A percentile compares a stretch with the other conserved stretches of the same genome.
Conservation (phyloP, 1,140 invertebrate species). For the Drosophila santomea region DNA sequence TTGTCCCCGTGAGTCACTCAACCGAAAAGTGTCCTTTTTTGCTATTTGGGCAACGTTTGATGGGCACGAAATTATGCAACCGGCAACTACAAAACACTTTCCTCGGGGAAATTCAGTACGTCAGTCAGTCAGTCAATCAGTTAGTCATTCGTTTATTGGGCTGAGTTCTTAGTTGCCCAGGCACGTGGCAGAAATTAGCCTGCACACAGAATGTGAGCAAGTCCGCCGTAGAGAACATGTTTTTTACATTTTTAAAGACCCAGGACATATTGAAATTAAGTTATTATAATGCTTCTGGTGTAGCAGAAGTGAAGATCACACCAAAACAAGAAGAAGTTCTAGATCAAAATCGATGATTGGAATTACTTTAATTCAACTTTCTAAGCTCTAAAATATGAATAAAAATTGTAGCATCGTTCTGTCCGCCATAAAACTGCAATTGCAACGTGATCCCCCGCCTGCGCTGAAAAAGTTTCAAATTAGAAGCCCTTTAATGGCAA, state of each 20-base stretch:
- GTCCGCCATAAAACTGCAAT: too few species aligned
- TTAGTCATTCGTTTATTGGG: conserved; percentile 7
- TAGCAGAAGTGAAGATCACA: not conserved
- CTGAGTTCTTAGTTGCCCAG: not conserved
- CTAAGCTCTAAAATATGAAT: too few species aligned
- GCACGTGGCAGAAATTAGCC: conserved; percentile 9
- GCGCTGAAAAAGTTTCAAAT: conserved; percentile 8
- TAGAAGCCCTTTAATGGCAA: conserved; percentile 19
- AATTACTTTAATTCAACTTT: too few species aligned
- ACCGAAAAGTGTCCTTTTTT: conserved; percentile 52
- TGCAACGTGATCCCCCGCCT: too few species aligned
- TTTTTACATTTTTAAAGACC: too few species aligned
- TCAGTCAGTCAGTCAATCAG: conserved; percentile 3
- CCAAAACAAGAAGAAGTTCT: not conserved
- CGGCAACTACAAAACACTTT: conserved; percentile 21
- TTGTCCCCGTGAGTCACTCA: conserved; percentile 49
- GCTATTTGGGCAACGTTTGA: conserved; percentile 41
- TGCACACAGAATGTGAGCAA: too few species aligned
- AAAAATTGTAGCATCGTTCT: not conserved
- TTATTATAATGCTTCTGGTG: too few species aligned
- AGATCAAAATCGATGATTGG: too few species aligned
- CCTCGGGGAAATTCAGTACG: not conserved
- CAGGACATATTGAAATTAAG: too few species aligned
- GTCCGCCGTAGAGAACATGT: too few species aligned
- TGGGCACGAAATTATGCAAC: conserved; percentile 72